A percentile compares a stretch with the other conserved stretches of the same genome.
Conservation (phyloP, 1,140 invertebrate species). For the Nomia melanderi region DNA sequence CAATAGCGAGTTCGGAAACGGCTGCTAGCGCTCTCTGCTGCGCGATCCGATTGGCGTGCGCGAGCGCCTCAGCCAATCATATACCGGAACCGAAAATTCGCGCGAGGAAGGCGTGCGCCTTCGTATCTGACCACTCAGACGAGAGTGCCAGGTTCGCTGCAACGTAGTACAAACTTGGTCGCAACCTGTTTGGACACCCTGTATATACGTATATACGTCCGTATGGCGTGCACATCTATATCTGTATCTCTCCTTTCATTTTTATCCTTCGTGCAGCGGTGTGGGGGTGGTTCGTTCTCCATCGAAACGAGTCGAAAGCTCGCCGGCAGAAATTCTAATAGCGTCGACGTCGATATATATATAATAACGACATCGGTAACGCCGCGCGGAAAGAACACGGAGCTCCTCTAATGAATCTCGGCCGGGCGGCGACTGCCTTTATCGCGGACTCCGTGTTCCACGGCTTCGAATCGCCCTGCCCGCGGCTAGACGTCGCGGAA, state of each 20-base stretch:
- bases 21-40: too few species aligned
- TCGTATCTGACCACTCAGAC: too few species aligned
- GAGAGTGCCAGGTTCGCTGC: too few species aligned
- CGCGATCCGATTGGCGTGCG: too few species aligned
- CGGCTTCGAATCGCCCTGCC: neutral
- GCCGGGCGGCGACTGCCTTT: neutral
- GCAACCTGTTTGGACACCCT: too few species aligned
- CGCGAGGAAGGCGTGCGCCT: too few species aligned
- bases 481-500: conserved; percentile 4
- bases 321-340: conserved; percentile 44
- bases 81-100: too few species aligned
- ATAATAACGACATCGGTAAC: conserved; percentile 40
- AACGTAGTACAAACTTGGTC: too few species aligned
- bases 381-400: conserved; percentile 29
- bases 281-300: conserved; percentile 8
- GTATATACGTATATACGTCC: conserved; percentile 9
- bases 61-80: too few species aligned
- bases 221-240: neutral
- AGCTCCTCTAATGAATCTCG: conserved; percentile 29
- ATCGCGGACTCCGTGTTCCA: neutral
- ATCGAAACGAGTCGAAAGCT: conserved; percentile 22
- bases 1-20: too few species aligned
- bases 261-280: conserved; percentile 3
- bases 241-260: neutral
- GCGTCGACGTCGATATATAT: conserved; percentile 33